These are phyloP conservation scores for Trematocara marginatum DNA, from an alignment of 2,113 vertebrate genomes.

Conservation along the genomic window DNA sequence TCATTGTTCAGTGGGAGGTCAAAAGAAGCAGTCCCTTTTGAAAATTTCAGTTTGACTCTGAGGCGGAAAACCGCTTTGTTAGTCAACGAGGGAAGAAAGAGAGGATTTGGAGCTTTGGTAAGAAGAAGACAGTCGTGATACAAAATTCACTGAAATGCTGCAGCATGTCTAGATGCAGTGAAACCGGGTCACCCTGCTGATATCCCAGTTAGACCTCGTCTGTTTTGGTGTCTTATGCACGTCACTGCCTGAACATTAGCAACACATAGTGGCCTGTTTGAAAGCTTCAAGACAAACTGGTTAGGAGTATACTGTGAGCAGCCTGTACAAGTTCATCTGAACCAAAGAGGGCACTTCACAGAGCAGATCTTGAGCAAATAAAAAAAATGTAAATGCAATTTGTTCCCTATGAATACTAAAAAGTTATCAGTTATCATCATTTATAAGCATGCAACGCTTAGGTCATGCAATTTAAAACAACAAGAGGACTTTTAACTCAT, in stretches of 20 bases:
- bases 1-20: background rate
- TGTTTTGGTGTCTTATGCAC: background rate
- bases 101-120: background rate
- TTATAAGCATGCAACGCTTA: background rate
- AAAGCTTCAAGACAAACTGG: background rate
- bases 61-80: background rate
- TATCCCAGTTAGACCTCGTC: background rate
- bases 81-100: constrained; percentile 5
- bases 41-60: background rate
- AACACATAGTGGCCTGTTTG: background rate
- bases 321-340: background rate
- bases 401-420: background rate
- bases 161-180: background rate
- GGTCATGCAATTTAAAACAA: background rate
- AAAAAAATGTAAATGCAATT: background rate
- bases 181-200: constrained; percentile 24
- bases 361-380: background rate
- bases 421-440: background rate
- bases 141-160: background rate
- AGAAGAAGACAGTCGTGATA: background rate
- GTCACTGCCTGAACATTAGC: background rate
- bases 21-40: background rate
- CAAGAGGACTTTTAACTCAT: background rate
- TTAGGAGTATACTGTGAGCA: background rate
- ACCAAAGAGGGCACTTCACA: background rate